phyloP scores from a whole-genome alignment of 2,113 vertebrate species.

The Coreoperca whiteheadi region DNA sequence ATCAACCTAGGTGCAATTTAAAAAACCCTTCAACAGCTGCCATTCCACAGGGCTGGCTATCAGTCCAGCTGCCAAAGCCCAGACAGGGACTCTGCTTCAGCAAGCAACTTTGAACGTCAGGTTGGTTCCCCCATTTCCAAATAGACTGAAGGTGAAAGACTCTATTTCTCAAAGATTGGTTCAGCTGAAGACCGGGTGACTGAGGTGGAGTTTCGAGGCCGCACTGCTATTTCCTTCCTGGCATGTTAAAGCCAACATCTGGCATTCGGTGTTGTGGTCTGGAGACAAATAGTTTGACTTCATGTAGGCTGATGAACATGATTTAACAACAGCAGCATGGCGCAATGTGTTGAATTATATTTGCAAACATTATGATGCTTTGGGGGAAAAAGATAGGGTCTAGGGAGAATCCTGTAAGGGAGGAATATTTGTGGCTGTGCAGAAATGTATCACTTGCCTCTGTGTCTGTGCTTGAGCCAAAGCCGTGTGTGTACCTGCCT shows the following conservation, averaged over 20 bases:
- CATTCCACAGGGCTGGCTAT: constrained; percentile 78
- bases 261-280: constrained; percentile 10
- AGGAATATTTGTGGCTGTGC: constrained; percentile 23
- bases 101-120: constrained; percentile 72
- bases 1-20: constrained; percentile 82
- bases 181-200: constrained; percentile 48
- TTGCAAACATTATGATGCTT: constrained; percentile 19
- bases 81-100: constrained; percentile 74
- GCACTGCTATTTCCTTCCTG: constrained; percentile 43
- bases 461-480: constrained; percentile 28
- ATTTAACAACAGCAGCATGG: constrained; percentile 24
- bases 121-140: constrained; percentile 60
- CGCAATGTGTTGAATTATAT: constrained; percentile 12
- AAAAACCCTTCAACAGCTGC: constrained; percentile 83
- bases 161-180: constrained; percentile 65
- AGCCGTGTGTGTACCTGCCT: constrained; percentile 5
- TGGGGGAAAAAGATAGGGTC: neutral
- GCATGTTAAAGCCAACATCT: constrained; percentile 50
- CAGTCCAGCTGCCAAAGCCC: constrained; percentile 79
- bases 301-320: constrained; percentile 32
- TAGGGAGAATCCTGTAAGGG: constrained; percentile 9
- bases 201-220: constrained; percentile 23
- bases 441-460: constrained; percentile 49
- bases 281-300: constrained; percentile 11
- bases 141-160: constrained; percentile 79